Evolutionary conservation across 2,888 invertebrate species (phyloP).

Genomic region (Trichopria drosophilae): DNA sequence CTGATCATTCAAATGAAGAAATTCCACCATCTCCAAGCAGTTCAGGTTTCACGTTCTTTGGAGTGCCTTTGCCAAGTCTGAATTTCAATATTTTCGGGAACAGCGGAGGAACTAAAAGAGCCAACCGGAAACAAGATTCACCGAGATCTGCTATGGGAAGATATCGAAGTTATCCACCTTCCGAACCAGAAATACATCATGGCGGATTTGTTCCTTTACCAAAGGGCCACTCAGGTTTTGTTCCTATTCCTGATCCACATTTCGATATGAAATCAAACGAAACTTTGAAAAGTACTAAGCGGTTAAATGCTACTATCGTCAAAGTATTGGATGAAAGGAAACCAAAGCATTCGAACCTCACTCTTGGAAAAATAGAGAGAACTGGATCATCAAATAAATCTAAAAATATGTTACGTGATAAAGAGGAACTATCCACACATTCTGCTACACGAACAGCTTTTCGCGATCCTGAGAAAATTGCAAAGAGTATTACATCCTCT

Average conservation of each 20-base stretch:
- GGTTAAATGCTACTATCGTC: constrained; percentile 36
- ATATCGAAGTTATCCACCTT: constrained; percentile 57
- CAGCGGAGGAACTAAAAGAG: constrained; percentile 26
- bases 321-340: constrained; percentile 38
- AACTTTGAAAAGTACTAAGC: constrained; percentile 19
- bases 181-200: constrained; percentile 69
- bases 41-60: constrained; percentile 80
- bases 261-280: constrained; percentile 33
- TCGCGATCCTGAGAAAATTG: no score
- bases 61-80: constrained; percentile 76
- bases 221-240: constrained; percentile 67
- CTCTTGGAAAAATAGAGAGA: constrained; percentile 43
- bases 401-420: no score
- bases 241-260: constrained; percentile 65
- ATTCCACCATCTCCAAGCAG: constrained; percentile 62
- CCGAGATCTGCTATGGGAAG: constrained; percentile 50
- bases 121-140: constrained; percentile 52
- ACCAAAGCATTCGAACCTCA: constrained; percentile 41
- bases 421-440: constrained; percentile 36
- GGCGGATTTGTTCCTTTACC: constrained; percentile 80
- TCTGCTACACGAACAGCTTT: no score
- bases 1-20: constrained; percentile 40
- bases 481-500: no score
- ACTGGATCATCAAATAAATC: no score
- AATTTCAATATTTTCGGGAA: no score